Evolutionary conservation across 23 tunicate species (phyloP).

Genomic region (Corella eumyota): DNA sequence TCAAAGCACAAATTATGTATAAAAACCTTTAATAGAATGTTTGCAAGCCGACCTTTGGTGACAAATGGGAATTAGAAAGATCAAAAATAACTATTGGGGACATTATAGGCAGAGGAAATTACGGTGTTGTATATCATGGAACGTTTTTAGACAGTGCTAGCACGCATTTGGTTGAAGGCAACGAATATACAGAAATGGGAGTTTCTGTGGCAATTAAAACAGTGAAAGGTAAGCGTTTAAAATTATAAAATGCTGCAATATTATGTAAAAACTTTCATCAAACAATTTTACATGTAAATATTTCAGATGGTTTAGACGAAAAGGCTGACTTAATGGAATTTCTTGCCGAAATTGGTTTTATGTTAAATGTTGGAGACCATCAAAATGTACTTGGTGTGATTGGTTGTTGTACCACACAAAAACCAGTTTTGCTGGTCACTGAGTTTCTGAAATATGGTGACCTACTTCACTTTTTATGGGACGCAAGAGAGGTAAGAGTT

Average conservation of each 20-base stretch:
- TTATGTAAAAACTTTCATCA: no score
- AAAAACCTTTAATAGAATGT: constrained; percentile 8
- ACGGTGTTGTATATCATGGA: constrained; percentile 50
- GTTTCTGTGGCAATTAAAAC: constrained; percentile 20
- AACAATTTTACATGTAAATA: no score
- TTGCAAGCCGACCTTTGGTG: constrained; percentile 65
- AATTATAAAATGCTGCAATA: no score
- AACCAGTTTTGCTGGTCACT: constrained; percentile 47
- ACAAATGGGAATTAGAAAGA: constrained; percentile 64
- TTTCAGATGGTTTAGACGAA: constrained; percentile 9
- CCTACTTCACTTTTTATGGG: constrained; percentile 71
- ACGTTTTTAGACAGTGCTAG: constrained; percentile 7
- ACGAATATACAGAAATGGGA: no score
- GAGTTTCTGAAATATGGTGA: constrained; percentile 61
- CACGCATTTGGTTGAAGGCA: no score
- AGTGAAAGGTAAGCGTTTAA: no score
- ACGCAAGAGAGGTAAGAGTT: constrained; percentile 63
- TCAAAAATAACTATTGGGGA: constrained; percentile 31
- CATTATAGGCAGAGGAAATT: constrained; percentile 62
- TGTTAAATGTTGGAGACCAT: constrained; percentile 62
- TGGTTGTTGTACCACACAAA: constrained; percentile 67
- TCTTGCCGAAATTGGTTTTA: constrained; percentile 61
- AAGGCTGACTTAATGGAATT: constrained; percentile 22
- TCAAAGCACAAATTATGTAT: no score
- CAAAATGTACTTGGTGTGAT: constrained; percentile 45